Evolutionary conservation across 2,888 invertebrate species (phyloP), one percentile per base, ranked within the genome.

Genomic region (Atherix ibis): DNA sequence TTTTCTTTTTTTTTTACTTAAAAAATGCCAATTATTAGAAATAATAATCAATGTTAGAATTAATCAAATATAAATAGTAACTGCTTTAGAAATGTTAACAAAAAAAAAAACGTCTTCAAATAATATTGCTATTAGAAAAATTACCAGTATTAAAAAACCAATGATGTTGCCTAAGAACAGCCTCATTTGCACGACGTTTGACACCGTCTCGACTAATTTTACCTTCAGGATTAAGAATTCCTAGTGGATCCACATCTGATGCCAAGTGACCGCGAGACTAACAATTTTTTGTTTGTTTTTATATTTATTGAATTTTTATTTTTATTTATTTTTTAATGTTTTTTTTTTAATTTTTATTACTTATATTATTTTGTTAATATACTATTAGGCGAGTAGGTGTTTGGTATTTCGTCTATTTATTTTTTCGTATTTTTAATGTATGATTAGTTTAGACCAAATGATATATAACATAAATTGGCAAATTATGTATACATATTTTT

Each of bases 251-350:
- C 44, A 79, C 67, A 53, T 78, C 76, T 28, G 87, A 81, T 46
- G 81, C 70, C 50, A 83, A 71, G 60, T 88, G 88, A 37, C 85
- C 88, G 44, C 85, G 75, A 43, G 74, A 67, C 83, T 89, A 72
- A 30, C 10, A 10, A 30, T 30, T 30, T 30, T 30, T 5, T 16
- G 17, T 30, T 16, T 17, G 5, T 14, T 17, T 30, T 30, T 10
- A 17, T 30, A 15, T 13, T 27, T 27, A 5, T 12, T 27, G 27
- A 27, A 12, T 27, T 5, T 27, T 27, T 13, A 27, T 5, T 27
- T 27, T n/a, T n/a, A n/a, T 31, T 12, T 24, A 6, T 13, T 22
- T 13, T 31, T 9, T n/a, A 10, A 24, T 24, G 4, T 4, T 18
- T 3, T 9, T 26, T 32, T 32, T 32, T 6, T 5, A 26, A 32